Base-by-base conservation (phyloP, 2,888 invertebrate genomes). In the Agrochola macilenta region DNA sequence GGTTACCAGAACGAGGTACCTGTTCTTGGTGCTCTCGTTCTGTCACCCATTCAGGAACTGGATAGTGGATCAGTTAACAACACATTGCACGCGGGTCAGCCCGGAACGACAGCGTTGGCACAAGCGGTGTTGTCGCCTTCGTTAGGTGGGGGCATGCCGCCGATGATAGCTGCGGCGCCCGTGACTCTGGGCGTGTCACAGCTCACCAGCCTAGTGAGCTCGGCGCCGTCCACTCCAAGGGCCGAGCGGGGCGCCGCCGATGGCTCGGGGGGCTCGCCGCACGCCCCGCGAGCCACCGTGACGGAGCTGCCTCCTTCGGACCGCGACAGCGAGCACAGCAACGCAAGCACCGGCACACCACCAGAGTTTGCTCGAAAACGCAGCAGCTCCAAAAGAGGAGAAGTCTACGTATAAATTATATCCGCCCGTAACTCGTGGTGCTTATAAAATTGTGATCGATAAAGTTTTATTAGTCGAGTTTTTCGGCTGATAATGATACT, bases 11-110 rank as follows among this genome's bases (percentile, higher is more conserved):
- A 97, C 80, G 98, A 98, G 88, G 97, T 98, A 68, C 98, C 98
- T 5, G 98, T 98, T 58, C 97, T 98, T 5, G 98, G 98, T 90
- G 98, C 98, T 17, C 95, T 98, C 49, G 97, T 98, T 61, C 95
- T 99, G 26, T 98, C 98, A 3, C 98, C 98, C 1, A 99, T 99
- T 81, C 98, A 98, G 86, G 99, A 99, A 95, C 96, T 98, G 86
- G 99, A 98, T 89, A 98, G 98, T 82, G 97, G 97, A 58, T 98
- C 98, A 0, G 98, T 98, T 69, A 98, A 98, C 92, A 98, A 98
- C 91, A 98, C 98, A 68, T 93, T 98, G 87, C 98, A 98, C 92
- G 97, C 98, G 49, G 97, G 98, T 49, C 97, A 98, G 94, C 97
- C 98, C 11, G 97, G 98, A 17, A 98, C 98, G 0, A 97, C 98